Evolutionary conservation across 2,797 vertebrate genomes (phyloP).

Genomic region (Hyperoplus lanceolatus): DNA sequence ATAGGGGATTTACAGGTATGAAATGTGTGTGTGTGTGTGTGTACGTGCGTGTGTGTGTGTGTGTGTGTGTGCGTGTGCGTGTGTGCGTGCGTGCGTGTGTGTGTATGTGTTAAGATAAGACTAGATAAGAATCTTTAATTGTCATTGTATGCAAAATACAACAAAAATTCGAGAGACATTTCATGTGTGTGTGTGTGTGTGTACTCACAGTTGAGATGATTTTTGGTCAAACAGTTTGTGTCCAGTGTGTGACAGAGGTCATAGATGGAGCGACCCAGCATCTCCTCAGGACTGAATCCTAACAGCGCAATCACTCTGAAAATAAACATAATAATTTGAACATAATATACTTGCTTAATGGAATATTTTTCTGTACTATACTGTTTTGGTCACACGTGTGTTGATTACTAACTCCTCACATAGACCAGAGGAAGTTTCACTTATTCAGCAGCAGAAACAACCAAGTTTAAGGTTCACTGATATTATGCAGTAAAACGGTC

Average conservation of each 20-base stretch:
- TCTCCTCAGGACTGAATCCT: slow-evolving; percentile 92
- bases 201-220: slow-evolving; percentile 93
- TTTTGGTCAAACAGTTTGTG: slow-evolving; percentile 90
- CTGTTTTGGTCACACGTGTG: too few relatives aligned
- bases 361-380: too few relatives aligned
- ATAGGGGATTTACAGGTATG: background rate
- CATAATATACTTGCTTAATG: background rate
- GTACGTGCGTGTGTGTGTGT: background rate
- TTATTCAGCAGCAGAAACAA: slow-evolving; percentile 1
- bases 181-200: background rate
- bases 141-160: too few relatives aligned
- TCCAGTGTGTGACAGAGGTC: slow-evolving; percentile 95
- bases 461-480: background rate
- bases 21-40: background rate
- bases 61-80: background rate
- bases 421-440: background rate
- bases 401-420: background rate
- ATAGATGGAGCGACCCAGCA: slow-evolving; percentile 93
- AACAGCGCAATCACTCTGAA: slow-evolving; percentile 82
- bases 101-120: too few relatives aligned
- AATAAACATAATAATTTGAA: slow-evolving; percentile 7
- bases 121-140: too few relatives aligned
- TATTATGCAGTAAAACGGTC: background rate
- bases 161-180: too few relatives aligned
- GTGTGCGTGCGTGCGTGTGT: slow-evolving; percentile 53